Conservation (phyloP, 2,797 vertebrate genomes). For the Hyperoplus immaculatus region DNA sequence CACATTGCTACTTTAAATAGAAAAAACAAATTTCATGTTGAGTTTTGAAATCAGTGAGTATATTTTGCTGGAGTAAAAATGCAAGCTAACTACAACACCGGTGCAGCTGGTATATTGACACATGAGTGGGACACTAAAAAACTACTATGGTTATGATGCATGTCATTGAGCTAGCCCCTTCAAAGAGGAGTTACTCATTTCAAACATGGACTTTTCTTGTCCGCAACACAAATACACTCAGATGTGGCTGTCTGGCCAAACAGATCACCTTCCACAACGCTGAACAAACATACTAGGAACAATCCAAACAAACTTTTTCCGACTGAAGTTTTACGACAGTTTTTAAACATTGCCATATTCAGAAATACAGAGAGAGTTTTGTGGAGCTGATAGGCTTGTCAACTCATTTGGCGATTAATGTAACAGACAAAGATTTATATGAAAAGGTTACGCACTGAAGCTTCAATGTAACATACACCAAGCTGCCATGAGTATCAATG, state of each 20-base stretch:
- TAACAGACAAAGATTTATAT: too few relatives aligned
- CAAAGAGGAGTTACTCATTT: neutral
- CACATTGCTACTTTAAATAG: too few relatives aligned
- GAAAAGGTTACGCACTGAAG: too few relatives aligned
- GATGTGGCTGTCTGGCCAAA: constrained; percentile 17
- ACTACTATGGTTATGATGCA: neutral
- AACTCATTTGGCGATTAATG: too few relatives aligned
- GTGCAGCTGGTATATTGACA: too few relatives aligned
- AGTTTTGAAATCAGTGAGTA: neutral
- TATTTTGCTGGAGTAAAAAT: neutral
- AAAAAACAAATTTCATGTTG: too few relatives aligned
- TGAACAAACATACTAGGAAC: neutral
- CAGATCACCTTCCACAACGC: neutral
- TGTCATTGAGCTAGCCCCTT: neutral
- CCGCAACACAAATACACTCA: constrained; percentile 16
- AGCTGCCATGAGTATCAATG: neutral
- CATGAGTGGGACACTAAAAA: neutral
- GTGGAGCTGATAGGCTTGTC: too few relatives aligned
- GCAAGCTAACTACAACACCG: neutral
- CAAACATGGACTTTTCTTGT: neutral
- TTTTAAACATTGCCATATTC: too few relatives aligned
- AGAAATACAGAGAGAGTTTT: too few relatives aligned
- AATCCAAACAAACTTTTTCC: constrained; percentile 3
- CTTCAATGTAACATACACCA: constrained; percentile 3
- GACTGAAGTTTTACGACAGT: neutral